Evolutionary conservation across 2,113 vertebrate species (phyloP), one percentile per base, ranked within the genome.

Genomic region (Syngnathus scovelli): DNA sequence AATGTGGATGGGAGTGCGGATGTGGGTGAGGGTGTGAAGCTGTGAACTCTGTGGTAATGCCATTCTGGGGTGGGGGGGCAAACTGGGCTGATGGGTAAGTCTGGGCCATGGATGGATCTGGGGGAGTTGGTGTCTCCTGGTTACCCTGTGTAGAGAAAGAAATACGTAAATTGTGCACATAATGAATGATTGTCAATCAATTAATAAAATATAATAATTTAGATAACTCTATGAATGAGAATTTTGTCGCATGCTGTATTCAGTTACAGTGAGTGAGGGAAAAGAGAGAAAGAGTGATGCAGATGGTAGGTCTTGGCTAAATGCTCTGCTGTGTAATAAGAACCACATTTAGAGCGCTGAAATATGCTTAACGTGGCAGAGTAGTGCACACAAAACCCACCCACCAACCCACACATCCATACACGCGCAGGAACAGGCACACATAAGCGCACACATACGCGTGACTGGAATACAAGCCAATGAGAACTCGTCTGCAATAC

Each of bases 81-180:
- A 97, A 97, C 91, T 94, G 94, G 68, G 94, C 94, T 1, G 95
- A 94, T 60, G 94, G 90, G 6, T 96, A 97, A 87, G 95, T 93
- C 91, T 98, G 96, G 71, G 96, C 94, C 95, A 96, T 97, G 69
- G 95, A 95, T 44, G 80, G 78, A 88, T 96, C 96, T 75, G 95
- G 94, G 90, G 94, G 92, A 76, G 94, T 92, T 74, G 95, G 91
- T 77, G 94, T 93, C 91, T 98, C 96, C 92, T 97, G 95, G 91
- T 96, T 96, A 94, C 94, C 96, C 95, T 98, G 88, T 15, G 59
- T 9, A 64, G 78, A 85, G 37, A 78, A 64, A 75, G 13, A 58
- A 36, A 58, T 7, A 16, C 1, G 27, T 33, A 33, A 33, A 33
- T 33, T 3, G 27, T 33, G 27, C 27, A 33, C 27, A 33, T 3